phyloP scores from a whole-genome alignment of 2,797 vertebrate species.

The Peromyscus aztecus region DNA sequence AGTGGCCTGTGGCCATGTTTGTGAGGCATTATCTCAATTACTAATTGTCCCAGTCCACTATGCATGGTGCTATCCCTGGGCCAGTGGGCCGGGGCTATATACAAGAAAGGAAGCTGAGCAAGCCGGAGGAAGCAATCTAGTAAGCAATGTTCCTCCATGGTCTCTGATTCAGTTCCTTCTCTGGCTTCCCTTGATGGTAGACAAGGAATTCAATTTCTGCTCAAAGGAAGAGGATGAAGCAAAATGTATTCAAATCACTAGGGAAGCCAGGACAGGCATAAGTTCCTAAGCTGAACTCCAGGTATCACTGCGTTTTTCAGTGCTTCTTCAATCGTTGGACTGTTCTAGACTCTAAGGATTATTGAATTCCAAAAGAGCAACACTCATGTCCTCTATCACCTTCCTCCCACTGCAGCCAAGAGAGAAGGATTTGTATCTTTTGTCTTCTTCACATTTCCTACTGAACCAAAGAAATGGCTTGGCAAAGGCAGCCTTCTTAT shows the following conservation, averaged over 20 bases:
- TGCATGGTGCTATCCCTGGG: not conserved
- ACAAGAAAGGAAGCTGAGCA: not conserved
- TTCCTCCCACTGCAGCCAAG: not conserved
- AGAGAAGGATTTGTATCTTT: not conserved
- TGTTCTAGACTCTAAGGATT: not conserved
- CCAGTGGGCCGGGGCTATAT: not conserved
- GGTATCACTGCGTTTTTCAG: not conserved
- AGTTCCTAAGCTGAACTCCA: not conserved
- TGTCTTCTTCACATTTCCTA: not conserved
- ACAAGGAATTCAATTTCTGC: constrained; percentile 3
- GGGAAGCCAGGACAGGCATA: not conserved
- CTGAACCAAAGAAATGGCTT: not conserved
- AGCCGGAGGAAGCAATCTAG: not conserved
- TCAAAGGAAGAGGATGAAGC: not conserved
- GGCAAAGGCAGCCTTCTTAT: not conserved
- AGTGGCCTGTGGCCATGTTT: not conserved
- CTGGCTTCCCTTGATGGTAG: not conserved
- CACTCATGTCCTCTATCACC: not conserved
- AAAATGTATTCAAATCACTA: not conserved
- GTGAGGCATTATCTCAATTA: not conserved
- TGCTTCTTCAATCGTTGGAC: not conserved
- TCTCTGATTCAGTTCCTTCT: not conserved
- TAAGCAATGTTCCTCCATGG: not conserved
- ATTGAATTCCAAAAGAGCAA: constrained; percentile 3
- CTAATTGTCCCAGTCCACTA: not conserved